Evolutionary conservation across 2,113 vertebrate species (phyloP), one percentile per base, ranked within the genome.

Genomic region (Oreotrochilus melanogaster): DNA sequence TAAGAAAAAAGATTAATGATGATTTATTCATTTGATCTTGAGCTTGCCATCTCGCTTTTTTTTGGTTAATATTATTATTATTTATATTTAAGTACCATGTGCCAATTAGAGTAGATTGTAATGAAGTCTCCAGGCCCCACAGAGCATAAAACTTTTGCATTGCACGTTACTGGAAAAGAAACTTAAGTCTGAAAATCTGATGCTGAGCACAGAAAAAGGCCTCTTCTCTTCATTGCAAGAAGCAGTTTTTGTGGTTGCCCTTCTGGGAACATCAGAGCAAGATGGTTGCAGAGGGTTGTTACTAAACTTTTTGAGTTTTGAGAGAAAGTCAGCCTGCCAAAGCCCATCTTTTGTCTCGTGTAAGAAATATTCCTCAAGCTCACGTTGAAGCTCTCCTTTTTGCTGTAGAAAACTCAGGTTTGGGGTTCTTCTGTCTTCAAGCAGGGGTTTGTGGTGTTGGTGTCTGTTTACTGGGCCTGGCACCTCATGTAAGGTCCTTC

Each of bases 1-100:
- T 94, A 82, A 69, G 94, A 89, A 73, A 79, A 64, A 91, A 84
- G 78, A 88, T 96, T 95, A 76, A 96, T 73, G 82, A 78, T 96
- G 76, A 92, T 91, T 94, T 96, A 76, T 95, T 80, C 78, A 78
- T 92, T 95, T 2, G 0, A 66, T 75, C 57, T 87, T 96, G 42
- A 72, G 54, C 75, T 93, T 80, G 56, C 88, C 66, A 45, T 91
- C 94, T 95, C 89, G 23, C 3, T 48, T 48, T 14, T 24, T 89
- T 89, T 65, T 83, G 39, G 28, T 71, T 93, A 60, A 73, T 93
- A 37, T 73, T 88, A 73, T 72, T 95, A 78, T 92, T 94, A 91
- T 93, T 96, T 89, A 73, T 91, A 64, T 67, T 81, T 82, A n/a
- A 82, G 42, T 87, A 37, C 56, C 11, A 9, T 15, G 35, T 90